Evolutionary conservation across 2,888 invertebrate genomes (phyloP).

Genomic region (Cremastinae sp.): DNA sequence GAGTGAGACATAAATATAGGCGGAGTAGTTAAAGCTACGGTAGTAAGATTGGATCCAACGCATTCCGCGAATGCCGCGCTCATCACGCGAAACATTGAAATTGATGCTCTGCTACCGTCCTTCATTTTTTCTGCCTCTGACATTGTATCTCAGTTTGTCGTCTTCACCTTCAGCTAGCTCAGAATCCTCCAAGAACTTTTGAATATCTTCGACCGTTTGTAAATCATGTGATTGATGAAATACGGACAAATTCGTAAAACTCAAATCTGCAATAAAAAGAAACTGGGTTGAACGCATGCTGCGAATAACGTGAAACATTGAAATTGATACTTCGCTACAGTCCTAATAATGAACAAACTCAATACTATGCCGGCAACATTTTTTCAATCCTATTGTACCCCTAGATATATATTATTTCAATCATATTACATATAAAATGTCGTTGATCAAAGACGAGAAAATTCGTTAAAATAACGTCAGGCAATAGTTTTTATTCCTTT

Average conservation of each 20-base stretch:
- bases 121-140: conserved; percentile 34
- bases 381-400: no score
- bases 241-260: conserved; percentile 66
- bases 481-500: background rate
- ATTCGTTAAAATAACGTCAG: conserved; percentile 62
- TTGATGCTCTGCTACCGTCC: conserved; percentile 50
- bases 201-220: no score
- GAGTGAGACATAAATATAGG: conserved; percentile 67
- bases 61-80: conserved; percentile 64
- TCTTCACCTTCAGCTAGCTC: no score
- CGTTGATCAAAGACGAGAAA: conserved; percentile 66
- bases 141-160: no score
- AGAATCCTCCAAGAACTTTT: no score
- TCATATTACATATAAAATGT: no score
- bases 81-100: conserved; percentile 48
- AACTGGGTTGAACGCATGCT: conserved; percentile 70
- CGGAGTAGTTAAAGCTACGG: conserved; percentile 66
- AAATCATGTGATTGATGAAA: no score
- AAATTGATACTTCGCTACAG: conserved; percentile 53
- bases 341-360: no score
- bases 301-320: conserved; percentile 51
- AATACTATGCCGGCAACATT: conserved; percentile 27
- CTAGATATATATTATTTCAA: no score
- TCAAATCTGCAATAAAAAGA: conserved; percentile 64
- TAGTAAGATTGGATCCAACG: conserved; percentile 68